Conservation (phyloP, 2,888 invertebrate genomes). For the Tanytarsus gracilentus region DNA sequence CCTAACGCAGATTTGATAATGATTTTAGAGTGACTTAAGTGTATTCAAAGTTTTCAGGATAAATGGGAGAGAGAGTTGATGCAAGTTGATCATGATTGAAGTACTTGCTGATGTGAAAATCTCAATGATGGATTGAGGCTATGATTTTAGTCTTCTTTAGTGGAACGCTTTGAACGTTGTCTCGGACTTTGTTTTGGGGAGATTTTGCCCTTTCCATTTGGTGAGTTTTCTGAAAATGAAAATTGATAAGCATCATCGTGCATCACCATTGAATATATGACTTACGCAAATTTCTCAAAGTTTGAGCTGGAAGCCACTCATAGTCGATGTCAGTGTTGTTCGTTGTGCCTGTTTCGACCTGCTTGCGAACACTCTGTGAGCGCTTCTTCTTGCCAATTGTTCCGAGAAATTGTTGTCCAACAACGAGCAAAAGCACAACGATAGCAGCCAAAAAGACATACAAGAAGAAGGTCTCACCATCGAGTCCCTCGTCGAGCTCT, state of each 20-base stretch:
- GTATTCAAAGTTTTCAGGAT: too few relatives aligned
- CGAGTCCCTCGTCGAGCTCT: constrained; percentile 93
- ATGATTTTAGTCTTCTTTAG: constrained; percentile 52
- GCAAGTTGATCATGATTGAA: constrained; percentile 25
- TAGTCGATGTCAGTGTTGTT: constrained; percentile 89
- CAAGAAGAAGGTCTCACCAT: constrained; percentile 97
- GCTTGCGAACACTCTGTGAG: constrained; percentile 47
- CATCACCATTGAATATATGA: constrained; percentile 33
- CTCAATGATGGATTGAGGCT: neutral
- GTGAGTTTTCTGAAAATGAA: constrained; percentile 59
- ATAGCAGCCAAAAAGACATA: constrained; percentile 91
- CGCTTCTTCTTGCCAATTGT: constrained; percentile 65
- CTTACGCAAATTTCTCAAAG: constrained; percentile 75
- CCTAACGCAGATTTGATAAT: too few relatives aligned
- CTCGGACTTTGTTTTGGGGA: constrained; percentile 61
- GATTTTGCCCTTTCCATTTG: constrained; percentile 50
- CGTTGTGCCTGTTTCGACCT: constrained; percentile 84
- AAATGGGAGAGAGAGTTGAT: too few relatives aligned
- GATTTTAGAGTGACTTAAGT: too few relatives aligned
- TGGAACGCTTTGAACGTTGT: constrained; percentile 63
- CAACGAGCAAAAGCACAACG: constrained; percentile 74
- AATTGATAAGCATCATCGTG: neutral
- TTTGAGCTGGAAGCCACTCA: constrained; percentile 95
- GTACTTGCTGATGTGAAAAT: constrained; percentile 11
- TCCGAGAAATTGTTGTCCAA: constrained; percentile 80